Base-by-base conservation (phyloP, 2,888 invertebrate species). In the Caenorhabditis panamensis region DNA sequence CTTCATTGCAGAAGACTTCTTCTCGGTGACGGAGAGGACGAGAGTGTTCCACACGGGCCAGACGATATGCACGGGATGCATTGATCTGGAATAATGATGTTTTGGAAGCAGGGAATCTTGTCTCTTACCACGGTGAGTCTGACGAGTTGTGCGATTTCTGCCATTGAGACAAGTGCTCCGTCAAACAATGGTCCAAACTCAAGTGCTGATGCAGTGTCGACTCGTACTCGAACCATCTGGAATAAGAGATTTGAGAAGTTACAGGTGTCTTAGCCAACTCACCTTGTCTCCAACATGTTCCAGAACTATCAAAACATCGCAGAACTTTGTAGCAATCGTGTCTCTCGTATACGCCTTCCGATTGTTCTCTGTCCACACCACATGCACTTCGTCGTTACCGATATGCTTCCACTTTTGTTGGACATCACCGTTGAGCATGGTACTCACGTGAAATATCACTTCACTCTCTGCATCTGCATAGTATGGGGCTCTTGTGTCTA, bases 241-340 rank as follows among this genome's bases (percentile, higher is more conserved):
- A 80, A 73, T 5, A 16, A 26, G 24, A 51, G 16, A 11, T 41
- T 71, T 41, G 9, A 22, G 5, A 11, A 22, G n/a, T 5, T 37
- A 13, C 20, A n/a, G 37, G n/a, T 11, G 9, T 18, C 6, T 47
- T 2, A 56, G 13, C 41, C 28, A 16, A 49, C 66, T 26, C 22
- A 81, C 79, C 53, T 79, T 72, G 58, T 81, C 77, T n/a, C 80
- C 86, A 49, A 84, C 76, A 58, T 76, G 97, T 93, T 99, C 98
- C 89, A 99, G 95, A 56, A 95, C 95, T 90, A 99, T 96, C 80
- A 99, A 94, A 83, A 99, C 96, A 93, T 99, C 99, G 92, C 97
- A 98, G 93, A 99, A 99, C 93, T 99, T 97, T 13, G 99, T 99
- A 68, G 98, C 97, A 91, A 99, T 95, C 88, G 97, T 97, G 91